Evolutionary conservation across 2,113 vertebrate genomes (phyloP).

Genomic region (Phainopepla nitens): DNA sequence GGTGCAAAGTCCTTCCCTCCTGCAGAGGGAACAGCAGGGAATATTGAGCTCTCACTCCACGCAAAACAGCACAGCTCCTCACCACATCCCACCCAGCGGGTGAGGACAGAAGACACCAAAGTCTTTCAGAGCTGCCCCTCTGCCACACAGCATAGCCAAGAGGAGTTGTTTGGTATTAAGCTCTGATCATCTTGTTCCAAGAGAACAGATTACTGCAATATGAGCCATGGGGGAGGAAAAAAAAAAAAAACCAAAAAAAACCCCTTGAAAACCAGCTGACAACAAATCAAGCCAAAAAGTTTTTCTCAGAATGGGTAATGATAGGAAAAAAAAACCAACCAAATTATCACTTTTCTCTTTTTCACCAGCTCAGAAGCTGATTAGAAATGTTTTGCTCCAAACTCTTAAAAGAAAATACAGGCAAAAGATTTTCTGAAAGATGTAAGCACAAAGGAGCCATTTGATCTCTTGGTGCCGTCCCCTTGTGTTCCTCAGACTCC

Average conservation of each 20-base stretch:
- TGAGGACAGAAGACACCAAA: not conserved
- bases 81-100: not conserved
- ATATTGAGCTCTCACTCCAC: not conserved
- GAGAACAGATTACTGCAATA: not conserved
- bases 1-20: not conserved
- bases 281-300: not conserved
- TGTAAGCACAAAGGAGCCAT: not conserved
- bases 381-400: not conserved
- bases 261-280: not conserved
- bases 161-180: not conserved
- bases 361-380: not conserved
- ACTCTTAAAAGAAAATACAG: not conserved
- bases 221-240: rapidly evolving
- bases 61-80: not conserved
- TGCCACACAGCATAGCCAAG: not conserved
- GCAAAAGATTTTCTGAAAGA: not conserved
- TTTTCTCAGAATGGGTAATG: not conserved
- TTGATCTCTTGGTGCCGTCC: not conserved
- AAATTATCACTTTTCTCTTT: not conserved
- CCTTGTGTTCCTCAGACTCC: not conserved
- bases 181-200: not conserved
- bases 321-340: not conserved
- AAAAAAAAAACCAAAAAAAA: too few relatives aligned
- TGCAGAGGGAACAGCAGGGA: not conserved
- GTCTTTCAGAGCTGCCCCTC: not conserved